Evolutionary conservation across 2,113 vertebrate genomes (phyloP), one percentile per base, ranked within the genome.

Genomic region (Rhinoptilus africanus): DNA sequence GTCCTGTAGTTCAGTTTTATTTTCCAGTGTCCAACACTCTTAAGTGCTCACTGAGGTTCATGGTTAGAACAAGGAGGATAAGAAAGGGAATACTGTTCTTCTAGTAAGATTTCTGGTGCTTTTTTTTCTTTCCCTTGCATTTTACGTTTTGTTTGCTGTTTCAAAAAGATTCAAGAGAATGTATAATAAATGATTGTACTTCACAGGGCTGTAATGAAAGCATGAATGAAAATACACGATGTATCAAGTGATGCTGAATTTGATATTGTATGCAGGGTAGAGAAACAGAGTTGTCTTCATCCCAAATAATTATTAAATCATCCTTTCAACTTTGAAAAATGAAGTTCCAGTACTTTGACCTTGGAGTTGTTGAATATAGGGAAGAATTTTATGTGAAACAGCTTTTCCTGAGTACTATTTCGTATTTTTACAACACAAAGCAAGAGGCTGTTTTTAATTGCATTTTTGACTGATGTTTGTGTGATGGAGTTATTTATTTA

Each of bases 141-240:
- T 96, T 96, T 37, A 73, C 27, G 50, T 91, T 95, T 93, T 77
- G 4, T 75, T 94, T 94, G 39, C 88, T 73, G 30, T 72, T 95
- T 91, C 59, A 22, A 45, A 81, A 80, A 69, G 9, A 82, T 91
- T 78, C 56, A 86, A 67, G 72, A 43, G 71, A 69, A 73, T 79
- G n/a, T 73, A 64, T 96, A 96, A 96, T 73, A 89, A 95, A 96
- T 92, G 12, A 79, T 39, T 68, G 24, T 88, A 83, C 63, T 91
- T 96, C 59, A 54, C 48, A 37, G 59, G n/a, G 34, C 71, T 85
- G 32, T 93, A 95, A 68, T 89, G 80, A 89, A 80, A 93, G 39
- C 7, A 1, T 54, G 85, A 93, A 92, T 73, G 59, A 83, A 97
- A 96, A 91, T 88, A 37, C 51, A 80, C 3, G 5, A 67, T 59